Conservation (phyloP, 1,140 invertebrate genomes). For the Pteromalus puparum region DNA sequence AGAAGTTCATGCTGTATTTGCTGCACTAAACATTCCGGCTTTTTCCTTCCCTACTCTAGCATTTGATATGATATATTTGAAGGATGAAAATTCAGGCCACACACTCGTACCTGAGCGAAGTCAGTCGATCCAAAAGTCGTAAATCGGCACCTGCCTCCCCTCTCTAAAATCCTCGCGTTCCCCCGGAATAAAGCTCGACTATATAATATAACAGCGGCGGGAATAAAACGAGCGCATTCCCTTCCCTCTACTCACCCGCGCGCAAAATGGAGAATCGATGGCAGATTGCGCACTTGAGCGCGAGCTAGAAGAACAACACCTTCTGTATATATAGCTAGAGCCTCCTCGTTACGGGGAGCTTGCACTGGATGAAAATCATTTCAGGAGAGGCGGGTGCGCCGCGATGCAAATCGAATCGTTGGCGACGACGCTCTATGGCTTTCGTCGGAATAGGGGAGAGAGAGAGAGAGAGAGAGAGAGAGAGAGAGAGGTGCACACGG, state of each 20-base stretch:
- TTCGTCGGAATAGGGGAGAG: not conserved
- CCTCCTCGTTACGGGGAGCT: not conserved
- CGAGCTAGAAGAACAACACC: not conserved
- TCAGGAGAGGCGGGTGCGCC: not conserved
- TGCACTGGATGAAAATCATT: not conserved
- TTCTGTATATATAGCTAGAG: not conserved
- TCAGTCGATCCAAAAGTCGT: not conserved
- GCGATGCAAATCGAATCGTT: conserved; percentile 8
- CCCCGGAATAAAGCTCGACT: not conserved
- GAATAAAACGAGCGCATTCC: not conserved
- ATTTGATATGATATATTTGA: too few species aligned
- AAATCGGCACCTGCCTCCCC: not conserved
- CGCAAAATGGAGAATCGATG: conserved; percentile 18
- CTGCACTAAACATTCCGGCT: too few species aligned
- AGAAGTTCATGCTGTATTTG: too few species aligned
- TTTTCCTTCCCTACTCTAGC: too few species aligned
- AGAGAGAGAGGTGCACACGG: not conserved
- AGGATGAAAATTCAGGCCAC: too few species aligned
- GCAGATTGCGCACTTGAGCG: not conserved
- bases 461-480: too few species aligned
- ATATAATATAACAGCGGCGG: too few species aligned
- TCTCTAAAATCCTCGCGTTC: not conserved
- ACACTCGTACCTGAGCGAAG: not conserved
- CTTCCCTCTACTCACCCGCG: not conserved
- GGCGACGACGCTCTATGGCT: not conserved